phyloP scores from a whole-genome alignment of 1,140 invertebrate species.

The Sesamia nonagrioides region DNA sequence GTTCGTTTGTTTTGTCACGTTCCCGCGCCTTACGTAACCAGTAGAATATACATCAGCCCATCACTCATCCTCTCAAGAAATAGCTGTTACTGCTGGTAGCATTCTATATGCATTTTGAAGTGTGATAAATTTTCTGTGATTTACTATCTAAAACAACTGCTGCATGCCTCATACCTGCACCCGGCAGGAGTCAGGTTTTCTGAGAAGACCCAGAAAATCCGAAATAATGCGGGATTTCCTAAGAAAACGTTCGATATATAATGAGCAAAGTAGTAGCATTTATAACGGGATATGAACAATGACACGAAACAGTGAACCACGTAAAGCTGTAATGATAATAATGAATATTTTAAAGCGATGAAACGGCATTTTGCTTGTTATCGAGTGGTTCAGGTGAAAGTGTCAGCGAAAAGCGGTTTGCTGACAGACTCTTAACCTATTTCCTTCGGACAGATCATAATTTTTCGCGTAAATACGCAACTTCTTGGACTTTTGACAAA shows the following conservation, averaged over 20 bases:
- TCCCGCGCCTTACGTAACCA: neutral
- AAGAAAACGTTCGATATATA: slow-evolving; percentile 37
- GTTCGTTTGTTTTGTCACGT: slow-evolving; percentile 17
- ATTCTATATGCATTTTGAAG: slow-evolving; percentile 10
- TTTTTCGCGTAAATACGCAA: neutral
- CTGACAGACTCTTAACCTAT: neutral
- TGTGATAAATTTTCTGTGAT: slow-evolving; percentile 22
- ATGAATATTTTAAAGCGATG: slow-evolving; percentile 50
- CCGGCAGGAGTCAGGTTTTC: neutral
- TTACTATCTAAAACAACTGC: slow-evolving; percentile 59
- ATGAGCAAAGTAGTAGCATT: slow-evolving; percentile 62
- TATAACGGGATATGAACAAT: slow-evolving; percentile 57
- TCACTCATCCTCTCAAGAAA: slow-evolving; percentile 5
- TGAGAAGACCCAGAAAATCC: slow-evolving; percentile 8
- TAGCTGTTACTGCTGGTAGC: slow-evolving; percentile 16
- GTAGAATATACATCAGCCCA: slow-evolving; percentile 1
- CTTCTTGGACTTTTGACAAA: neutral
- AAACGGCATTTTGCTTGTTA: slow-evolving; percentile 48
- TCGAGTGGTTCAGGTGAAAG: neutral
- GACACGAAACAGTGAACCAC: slow-evolving; percentile 52
- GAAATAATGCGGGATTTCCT: neutral
- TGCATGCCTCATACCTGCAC: neutral
- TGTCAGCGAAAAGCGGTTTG: slow-evolving; percentile 21
- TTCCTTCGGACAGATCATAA: neutral
- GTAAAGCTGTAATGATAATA: slow-evolving; percentile 51